phyloP scores from a whole-genome alignment of 30 jellyfish, hydroid and myxozoan genomes.

The Chrysaora quinquecirrha region DNA sequence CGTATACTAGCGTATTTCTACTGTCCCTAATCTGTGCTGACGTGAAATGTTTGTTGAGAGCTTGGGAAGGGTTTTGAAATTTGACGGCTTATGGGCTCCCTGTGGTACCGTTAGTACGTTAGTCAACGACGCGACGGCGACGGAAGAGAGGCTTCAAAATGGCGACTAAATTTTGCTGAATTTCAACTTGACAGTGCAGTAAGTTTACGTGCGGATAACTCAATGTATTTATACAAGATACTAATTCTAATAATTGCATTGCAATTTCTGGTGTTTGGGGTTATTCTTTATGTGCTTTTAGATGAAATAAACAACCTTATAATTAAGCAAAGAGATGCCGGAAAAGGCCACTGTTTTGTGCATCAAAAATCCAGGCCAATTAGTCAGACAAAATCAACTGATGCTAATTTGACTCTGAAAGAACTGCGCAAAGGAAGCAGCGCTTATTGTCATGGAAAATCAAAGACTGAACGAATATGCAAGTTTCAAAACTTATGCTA shows the following conservation, averaged over 20 bases:
- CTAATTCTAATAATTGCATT: background rate
- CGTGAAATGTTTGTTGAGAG: no score
- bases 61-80: no score
- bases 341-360: no score
- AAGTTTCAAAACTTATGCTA: constrained; percentile 79
- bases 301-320: background rate
- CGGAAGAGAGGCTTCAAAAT: no score
- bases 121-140: no score
- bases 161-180: no score
- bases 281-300: background rate
- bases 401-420: background rate
- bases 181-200: no score
- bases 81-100: no score
- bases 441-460: constrained; percentile 71
- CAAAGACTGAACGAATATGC: constrained; percentile 66
- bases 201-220: no score
- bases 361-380: background rate
- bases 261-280: background rate
- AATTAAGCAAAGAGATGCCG: background rate
- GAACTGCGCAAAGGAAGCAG: constrained; percentile 55
- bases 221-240: background rate
- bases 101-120: no score
- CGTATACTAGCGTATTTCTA: no score
- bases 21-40: no score
- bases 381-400: background rate